Percentiles rank a stretch among this genome's conserved stretches.
Conservation (phyloP, 2,888 invertebrate species). For the Apamea sordens region DNA sequence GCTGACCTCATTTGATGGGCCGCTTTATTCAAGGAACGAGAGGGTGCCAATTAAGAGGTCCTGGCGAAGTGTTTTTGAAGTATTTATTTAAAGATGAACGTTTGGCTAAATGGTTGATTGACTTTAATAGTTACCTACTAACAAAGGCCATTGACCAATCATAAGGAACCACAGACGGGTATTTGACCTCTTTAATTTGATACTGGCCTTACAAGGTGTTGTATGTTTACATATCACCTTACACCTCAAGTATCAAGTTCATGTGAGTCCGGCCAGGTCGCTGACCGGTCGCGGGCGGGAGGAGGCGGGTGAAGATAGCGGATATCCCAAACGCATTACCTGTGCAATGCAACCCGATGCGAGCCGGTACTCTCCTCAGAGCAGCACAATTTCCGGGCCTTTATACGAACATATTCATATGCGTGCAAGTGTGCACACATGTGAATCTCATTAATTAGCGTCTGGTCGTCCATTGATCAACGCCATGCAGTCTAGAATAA, state of each 20-base stretch:
- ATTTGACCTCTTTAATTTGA: constrained; percentile 46
- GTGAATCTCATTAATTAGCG: constrained; percentile 13
- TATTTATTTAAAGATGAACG: constrained; percentile 17
- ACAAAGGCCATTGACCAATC: constrained; percentile 12
- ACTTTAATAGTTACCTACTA: constrained; percentile 19
- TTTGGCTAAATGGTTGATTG: constrained; percentile 38
- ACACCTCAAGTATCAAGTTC: constrained; percentile 32
- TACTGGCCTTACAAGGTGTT: constrained; percentile 30
- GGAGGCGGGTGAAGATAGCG: constrained; percentile 21
- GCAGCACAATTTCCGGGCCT: constrained; percentile 38
- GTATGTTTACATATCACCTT: constrained; percentile 37
- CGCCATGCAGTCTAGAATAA: constrained; percentile 16
- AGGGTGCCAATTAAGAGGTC: constrained; percentile 26
- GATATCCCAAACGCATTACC: constrained; percentile 39
- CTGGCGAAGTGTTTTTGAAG: constrained; percentile 2
- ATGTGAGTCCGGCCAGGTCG: constrained; percentile 34
- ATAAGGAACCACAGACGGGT: constrained; percentile 18
- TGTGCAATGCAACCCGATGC: constrained; percentile 29
- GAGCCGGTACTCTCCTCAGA: constrained; percentile 23
- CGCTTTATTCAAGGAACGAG: constrained; percentile 12
- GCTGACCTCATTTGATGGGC: constrained; percentile 21
- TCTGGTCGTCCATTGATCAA: neutral
- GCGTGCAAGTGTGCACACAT: constrained; percentile 22
- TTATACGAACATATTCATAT: constrained; percentile 22
- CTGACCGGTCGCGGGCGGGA: constrained; percentile 36